Conservation (phyloP, 2,888 invertebrate species). For the Papilio demoleus region DNA sequence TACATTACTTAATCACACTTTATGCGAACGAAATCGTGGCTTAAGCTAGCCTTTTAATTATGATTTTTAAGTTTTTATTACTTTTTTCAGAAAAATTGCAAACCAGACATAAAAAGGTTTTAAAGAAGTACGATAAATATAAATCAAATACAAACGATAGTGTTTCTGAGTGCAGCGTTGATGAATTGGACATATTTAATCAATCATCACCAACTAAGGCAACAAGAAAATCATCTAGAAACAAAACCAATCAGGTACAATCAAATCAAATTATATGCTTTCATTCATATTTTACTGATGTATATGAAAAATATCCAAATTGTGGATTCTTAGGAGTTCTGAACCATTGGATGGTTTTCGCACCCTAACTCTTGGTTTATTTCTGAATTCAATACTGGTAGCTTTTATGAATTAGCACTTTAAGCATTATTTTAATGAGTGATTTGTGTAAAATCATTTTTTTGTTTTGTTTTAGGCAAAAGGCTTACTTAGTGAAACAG, state of each 20-base stretch:
- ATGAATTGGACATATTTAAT: slow-evolving; percentile 50
- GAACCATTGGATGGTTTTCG: too few species aligned
- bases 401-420: too few species aligned
- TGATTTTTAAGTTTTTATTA: not conserved
- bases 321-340: too few species aligned
- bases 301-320: too few species aligned
- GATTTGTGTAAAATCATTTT: not conserved
- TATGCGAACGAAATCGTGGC: too few species aligned
- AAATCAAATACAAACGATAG: slow-evolving; percentile 45
- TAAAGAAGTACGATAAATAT: slow-evolving; percentile 53
- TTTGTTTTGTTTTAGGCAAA: slow-evolving; percentile 8
- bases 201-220: slow-evolving; percentile 42
- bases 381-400: too few species aligned
- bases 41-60: too few species aligned
- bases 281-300: not conserved
- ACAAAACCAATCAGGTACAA: slow-evolving; percentile 25
- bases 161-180: slow-evolving; percentile 47
- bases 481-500: not conserved
- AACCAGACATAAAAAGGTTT: slow-evolving; percentile 47
- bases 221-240: slow-evolving; percentile 29
- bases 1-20: too few species aligned
- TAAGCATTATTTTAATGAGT: not conserved
- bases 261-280: not conserved
- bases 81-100: slow-evolving; percentile 56
- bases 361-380: too few species aligned